Conservation (phyloP, 2,888 invertebrate genomes). For the Campoplex capitator region DNA sequence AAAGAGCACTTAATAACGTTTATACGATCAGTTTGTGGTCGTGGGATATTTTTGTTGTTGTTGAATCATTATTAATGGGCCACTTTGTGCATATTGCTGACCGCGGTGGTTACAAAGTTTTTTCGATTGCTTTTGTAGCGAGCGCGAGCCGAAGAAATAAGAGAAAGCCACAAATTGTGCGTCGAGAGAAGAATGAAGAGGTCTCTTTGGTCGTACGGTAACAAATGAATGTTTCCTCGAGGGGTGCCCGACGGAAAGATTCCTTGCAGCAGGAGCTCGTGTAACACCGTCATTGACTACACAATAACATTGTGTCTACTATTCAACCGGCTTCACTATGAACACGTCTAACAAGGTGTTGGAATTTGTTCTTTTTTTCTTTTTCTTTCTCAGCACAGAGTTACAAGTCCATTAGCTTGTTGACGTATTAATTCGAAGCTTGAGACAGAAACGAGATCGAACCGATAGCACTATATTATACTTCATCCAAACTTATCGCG, state of each 20-base stretch:
- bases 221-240: conserved; percentile 81
- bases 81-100: conserved; percentile 19
- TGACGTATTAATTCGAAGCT: conserved; percentile 19
- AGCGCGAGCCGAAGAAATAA: conserved; percentile 39
- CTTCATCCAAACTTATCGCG: not conserved
- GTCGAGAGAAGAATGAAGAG: conserved; percentile 71
- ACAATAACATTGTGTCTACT: conserved; percentile 49
- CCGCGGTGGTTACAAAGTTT: conserved; percentile 37
- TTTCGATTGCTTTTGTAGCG: conserved; percentile 46
- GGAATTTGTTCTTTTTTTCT: conserved; percentile 80
- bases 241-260: conserved; percentile 61
- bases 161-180: conserved; percentile 60
- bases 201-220: conserved; percentile 69
- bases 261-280: conserved; percentile 15
- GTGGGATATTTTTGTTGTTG: not conserved
- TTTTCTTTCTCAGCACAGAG: not conserved
- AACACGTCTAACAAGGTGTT: conserved; percentile 82
- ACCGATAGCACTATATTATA: not conserved
- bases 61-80: conserved; percentile 27
- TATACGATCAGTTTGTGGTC: not conserved
- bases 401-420: conserved; percentile 27
- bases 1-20: not conserved
- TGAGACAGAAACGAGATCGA: not conserved
- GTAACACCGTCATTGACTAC: conserved; percentile 24
- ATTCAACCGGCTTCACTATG: conserved; percentile 41